Conservation (phyloP, 2,113 vertebrate genomes). For the Labeo rohita region DNA sequence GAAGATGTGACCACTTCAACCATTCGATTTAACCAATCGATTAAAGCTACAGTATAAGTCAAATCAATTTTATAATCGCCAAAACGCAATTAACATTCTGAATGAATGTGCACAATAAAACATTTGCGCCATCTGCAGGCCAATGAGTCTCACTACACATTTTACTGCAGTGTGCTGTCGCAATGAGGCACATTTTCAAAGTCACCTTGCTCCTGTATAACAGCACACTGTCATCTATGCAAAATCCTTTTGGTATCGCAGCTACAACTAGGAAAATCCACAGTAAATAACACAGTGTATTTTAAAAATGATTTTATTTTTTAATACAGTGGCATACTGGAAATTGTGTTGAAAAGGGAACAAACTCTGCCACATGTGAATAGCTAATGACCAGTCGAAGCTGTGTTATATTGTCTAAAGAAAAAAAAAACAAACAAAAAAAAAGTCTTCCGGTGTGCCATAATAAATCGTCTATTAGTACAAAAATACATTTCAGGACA, state of each 20-base stretch:
- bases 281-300: conserved; percentile 71
- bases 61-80: background rate
- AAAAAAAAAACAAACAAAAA: conserved; percentile 79
- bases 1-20: background rate
- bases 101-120: background rate
- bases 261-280: conserved; percentile 83
- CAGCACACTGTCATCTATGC: too few species aligned
- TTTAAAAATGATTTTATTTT: conserved; percentile 97
- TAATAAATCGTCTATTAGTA: conserved; percentile 99
- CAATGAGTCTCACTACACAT: background rate
- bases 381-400: conserved; percentile 92
- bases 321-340: conserved; percentile 90
- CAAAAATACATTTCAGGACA: conserved; percentile 99
- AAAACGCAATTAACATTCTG: background rate
- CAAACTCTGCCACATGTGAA: conserved; percentile 90
- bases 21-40: background rate
- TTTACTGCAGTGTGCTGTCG: background rate
- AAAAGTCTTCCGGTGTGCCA: conserved; percentile 91
- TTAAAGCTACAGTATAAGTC: background rate
- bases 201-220: background rate
- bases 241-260: conserved; percentile 2
- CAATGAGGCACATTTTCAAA: conserved; percentile 1
- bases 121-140: conserved; percentile 37
- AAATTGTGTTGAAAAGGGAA: conserved; percentile 85
- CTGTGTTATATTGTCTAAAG: conserved; percentile 81